These are phyloP conservation scores for Orchestes rusci DNA, from an alignment of 2,888 invertebrate species.

Conservation along the genomic window DNA sequence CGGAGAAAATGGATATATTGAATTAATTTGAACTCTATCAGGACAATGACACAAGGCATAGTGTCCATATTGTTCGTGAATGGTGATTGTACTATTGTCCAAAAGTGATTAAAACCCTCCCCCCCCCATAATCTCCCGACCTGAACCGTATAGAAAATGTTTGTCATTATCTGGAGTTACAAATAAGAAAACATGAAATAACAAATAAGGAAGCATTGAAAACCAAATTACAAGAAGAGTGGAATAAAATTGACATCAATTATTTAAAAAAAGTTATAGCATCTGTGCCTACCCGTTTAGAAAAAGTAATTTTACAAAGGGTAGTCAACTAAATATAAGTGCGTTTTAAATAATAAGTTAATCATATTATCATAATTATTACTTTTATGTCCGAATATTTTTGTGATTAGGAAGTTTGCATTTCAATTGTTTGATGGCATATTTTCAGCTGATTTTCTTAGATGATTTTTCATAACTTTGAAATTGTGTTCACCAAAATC, in stretches of 20 bases:
- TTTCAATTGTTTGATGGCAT: too few species aligned
- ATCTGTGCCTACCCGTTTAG: not conserved
- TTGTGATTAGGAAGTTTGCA: too few species aligned
- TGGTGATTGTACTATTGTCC: conserved; percentile 14
- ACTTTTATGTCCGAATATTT: not conserved
- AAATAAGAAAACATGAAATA: too few species aligned
- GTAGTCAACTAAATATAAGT: conserved; percentile 1
- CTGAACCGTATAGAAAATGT: conserved; percentile 6
- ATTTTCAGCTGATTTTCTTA: too few species aligned
- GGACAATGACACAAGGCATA: not conserved
- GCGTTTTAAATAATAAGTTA: too few species aligned
- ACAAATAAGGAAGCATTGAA: conserved; percentile 3
- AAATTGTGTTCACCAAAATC: too few species aligned
- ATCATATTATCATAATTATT: too few species aligned
- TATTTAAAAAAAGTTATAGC: too few species aligned
- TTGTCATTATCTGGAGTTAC: too few species aligned
- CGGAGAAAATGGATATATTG: not conserved
- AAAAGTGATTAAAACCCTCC: conserved; percentile 8
- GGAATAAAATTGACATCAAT: too few species aligned
- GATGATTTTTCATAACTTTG: too few species aligned
- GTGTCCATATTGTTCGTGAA: conserved; percentile 1
- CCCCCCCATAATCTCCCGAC: conserved; percentile 7
- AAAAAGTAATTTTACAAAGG: not conserved
- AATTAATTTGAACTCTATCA: conserved; percentile 2
- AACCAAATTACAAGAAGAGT: conserved; percentile 1